Evolutionary conservation across 2,888 invertebrate species (phyloP), one percentile per base, ranked within the genome.

Genomic region (Aspidiotus rigidus): DNA sequence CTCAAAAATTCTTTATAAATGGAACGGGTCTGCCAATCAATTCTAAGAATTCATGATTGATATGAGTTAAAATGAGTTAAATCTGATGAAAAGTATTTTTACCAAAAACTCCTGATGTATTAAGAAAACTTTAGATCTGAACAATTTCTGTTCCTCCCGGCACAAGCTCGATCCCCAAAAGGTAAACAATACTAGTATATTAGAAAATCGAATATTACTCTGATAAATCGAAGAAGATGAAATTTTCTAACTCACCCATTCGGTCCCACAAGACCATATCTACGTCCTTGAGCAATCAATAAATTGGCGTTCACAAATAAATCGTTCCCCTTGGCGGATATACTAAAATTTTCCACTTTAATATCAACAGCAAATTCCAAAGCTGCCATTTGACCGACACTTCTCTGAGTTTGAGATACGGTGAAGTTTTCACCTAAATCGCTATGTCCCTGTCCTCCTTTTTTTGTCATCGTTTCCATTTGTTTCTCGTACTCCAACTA

Each of bases 201-300:
- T 59, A 3, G 59, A 13, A 13, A 59, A 59, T 15, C n/a, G 17
- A 59, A 15, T 17, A 15, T 6, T 6, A 59, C 17, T 59, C 13
- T 59, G 17, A 28, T 28, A 28, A 28, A 28, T 11, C n/a, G n/a
- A n/a, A 28, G 28, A 28, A 28, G 28, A 28, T 28, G 28, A 57
- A 10, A 57, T 56, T 11, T 1, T 8, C 0, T 10, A 6, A 75
- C 79, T 77, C 79, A 88, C 86, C 93, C 99, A 79, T 99, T 99
- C 0, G 99, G 99, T 39, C 99, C 99, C 2, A 99, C 98, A 7
- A 99, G 82, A 75, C 99, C 99, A 79, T 99, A 99, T 74, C 94
- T 85, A 60, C 98, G 84, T 0, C 96, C 94, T 75, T 89, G 86
- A 0, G 97, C 95, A 74, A 99, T 96, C 64, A 93, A 81, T 44